Conservation (phyloP, 2,797 vertebrate species). For the Onychomys arenicola region DNA sequence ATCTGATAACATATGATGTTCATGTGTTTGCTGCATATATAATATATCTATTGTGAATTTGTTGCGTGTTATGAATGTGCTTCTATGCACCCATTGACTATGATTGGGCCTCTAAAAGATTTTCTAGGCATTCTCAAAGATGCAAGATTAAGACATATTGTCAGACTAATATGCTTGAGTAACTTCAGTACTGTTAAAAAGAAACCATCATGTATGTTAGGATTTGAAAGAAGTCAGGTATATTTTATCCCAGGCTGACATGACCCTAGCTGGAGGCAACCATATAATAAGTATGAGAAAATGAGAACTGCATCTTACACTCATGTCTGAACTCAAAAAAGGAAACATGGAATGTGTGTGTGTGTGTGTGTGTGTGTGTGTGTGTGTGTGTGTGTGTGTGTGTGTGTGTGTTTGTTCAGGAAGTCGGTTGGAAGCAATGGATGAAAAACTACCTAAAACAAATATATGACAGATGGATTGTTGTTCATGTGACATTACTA, state of each 20-base stretch:
- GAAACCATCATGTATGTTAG: neutral
- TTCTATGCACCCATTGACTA: neutral
- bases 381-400: too few species aligned
- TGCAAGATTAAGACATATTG: neutral
- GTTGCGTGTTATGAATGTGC: neutral
- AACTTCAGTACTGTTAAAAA: neutral
- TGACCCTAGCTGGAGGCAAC: neutral
- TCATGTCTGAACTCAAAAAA: too few species aligned
- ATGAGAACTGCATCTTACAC: too few species aligned
- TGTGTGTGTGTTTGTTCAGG: too few species aligned
- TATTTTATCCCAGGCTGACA: neutral
- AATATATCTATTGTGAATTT: too few species aligned
- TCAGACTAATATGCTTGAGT: neutral
- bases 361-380: too few species aligned
- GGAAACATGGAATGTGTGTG: too few species aligned
- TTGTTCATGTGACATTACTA: too few species aligned
- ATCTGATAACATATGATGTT: neutral
- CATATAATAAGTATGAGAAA: too few species aligned
- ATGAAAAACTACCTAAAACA: too few species aligned
- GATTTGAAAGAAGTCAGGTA: neutral
- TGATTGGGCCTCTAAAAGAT: neutral
- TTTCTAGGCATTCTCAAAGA: neutral
- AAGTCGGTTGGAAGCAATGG: too few species aligned
- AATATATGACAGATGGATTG: too few species aligned
- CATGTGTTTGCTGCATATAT: neutral